A percentile compares a stretch with the other conserved stretches of the same genome.
Conservation (phyloP, 1,140 invertebrate species). For the Eriocheir sinensis region DNA sequence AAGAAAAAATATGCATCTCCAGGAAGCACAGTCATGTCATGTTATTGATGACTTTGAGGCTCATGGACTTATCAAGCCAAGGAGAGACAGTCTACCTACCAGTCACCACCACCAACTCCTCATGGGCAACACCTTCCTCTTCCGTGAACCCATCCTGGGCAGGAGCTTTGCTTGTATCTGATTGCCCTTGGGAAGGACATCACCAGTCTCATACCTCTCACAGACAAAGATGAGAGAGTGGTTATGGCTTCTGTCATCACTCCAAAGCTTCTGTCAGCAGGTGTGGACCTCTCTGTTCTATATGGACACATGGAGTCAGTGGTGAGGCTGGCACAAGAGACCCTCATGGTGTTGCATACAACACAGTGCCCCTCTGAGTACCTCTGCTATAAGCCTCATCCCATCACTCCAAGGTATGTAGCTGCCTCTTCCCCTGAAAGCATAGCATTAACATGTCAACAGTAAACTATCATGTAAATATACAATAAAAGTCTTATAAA, state of each 20-base stretch:
- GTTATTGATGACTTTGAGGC: conserved; percentile 51
- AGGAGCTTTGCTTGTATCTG: conserved; percentile 61
- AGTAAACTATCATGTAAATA: too few species aligned
- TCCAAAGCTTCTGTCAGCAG: conserved; percentile 59
- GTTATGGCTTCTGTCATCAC: conserved; percentile 51
- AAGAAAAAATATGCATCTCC: too few species aligned
- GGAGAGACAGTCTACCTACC: conserved; percentile 32
- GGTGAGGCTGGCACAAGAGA: conserved; percentile 60
- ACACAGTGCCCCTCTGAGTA: conserved; percentile 60
- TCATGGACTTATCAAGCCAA: conserved; percentile 18
- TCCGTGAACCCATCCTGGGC: conserved; percentile 65
- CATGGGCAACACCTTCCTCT: conserved; percentile 71
- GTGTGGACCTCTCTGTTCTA: conserved; percentile 65
- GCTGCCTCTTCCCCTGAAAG: background rate
- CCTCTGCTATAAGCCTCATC: conserved; percentile 68
- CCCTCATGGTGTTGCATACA: conserved; percentile 53
- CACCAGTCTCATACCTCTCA: conserved; percentile 60
- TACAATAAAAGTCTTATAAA: too few species aligned
- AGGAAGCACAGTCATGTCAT: conserved; percentile 43
- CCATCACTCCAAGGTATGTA: conserved; percentile 66
- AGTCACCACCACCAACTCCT: conserved; percentile 47
- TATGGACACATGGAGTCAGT: conserved; percentile 58
- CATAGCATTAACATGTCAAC: background rate
- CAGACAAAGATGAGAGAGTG: conserved; percentile 66
- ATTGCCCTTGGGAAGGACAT: conserved; percentile 66